These are phyloP conservation scores for Adela reaumurella DNA, from an alignment of 2,888 invertebrate species.

Conservation along the genomic window DNA sequence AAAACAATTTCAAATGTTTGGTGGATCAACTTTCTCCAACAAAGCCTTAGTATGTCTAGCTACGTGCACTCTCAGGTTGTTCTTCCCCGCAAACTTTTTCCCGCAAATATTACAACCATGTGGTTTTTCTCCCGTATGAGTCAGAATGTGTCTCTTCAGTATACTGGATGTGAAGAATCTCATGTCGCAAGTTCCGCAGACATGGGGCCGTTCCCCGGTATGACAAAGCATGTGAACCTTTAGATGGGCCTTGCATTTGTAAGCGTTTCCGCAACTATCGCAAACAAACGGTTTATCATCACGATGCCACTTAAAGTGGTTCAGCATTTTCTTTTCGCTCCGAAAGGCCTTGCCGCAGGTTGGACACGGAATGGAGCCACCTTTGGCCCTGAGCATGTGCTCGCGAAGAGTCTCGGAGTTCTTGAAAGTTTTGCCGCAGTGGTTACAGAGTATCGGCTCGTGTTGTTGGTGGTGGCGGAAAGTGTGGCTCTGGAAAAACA, in stretches of 20 bases:
- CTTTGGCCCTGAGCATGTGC: conserved; percentile 7
- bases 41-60: conserved; percentile 11
- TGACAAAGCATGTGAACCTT: conserved; percentile 8
- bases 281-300: conserved; percentile 7
- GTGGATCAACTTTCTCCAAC: no score
- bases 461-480: conserved; percentile 6
- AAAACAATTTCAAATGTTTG: no score
- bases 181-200: conserved; percentile 11
- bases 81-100: conserved; percentile 12
- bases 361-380: conserved; percentile 6
- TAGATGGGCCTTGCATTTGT: conserved; percentile 7
- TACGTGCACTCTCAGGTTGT: conserved; percentile 12
- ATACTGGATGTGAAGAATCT: conserved; percentile 11
- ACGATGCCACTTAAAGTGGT: conserved; percentile 9
- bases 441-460: conserved; percentile 7
- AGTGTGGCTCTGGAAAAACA: conserved; percentile 9
- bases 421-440: conserved; percentile 10
- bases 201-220: conserved; percentile 9
- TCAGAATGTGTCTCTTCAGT: conserved; percentile 11
- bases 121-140: conserved; percentile 12
- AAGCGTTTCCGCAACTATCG: conserved; percentile 7
- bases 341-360: conserved; percentile 7
- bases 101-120: conserved; percentile 11
- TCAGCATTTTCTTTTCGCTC: conserved; percentile 7
- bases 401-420: conserved; percentile 10